A percentile compares a stretch with the other conserved stretches of the same genome.
Conservation (phyloP, 2,113 vertebrate species). For the Podarcis muralis region DNA sequence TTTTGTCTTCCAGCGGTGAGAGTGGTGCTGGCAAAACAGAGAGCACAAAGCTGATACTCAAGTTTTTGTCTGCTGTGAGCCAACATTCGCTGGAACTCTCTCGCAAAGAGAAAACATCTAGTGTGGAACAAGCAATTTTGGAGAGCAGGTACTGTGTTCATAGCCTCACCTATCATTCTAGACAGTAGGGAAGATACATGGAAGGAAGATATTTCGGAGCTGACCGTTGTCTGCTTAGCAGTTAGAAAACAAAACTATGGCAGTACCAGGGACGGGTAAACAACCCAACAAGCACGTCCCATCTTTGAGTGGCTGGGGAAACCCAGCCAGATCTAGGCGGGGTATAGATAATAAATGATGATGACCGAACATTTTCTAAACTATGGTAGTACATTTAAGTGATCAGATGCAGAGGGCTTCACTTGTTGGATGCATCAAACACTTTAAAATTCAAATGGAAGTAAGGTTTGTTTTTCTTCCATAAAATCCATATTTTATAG, state of each 20-base stretch:
- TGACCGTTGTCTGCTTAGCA: background rate
- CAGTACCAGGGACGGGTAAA: background rate
- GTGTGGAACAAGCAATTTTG: slow-evolving; percentile 92
- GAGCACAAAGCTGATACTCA: slow-evolving; percentile 96
- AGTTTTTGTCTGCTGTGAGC: slow-evolving; percentile 94
- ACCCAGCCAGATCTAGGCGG: too few relatives aligned
- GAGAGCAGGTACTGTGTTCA: slow-evolving; percentile 89
- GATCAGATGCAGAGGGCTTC: background rate
- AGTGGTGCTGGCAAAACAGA: slow-evolving; percentile 97
- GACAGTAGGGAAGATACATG: background rate
- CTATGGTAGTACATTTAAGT: background rate
- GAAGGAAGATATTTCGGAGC: background rate
- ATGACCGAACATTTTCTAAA: background rate
- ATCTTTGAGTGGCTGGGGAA: too few relatives aligned
- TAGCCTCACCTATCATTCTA: background rate
- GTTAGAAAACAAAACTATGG: background rate
- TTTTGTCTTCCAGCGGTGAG: slow-evolving; percentile 86
- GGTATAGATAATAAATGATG: too few relatives aligned
- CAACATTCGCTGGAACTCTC: slow-evolving; percentile 86
- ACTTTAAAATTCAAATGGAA: background rate
- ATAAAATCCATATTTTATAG: background rate
- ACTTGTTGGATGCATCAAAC: background rate
- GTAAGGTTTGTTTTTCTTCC: background rate
- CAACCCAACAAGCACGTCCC: background rate
- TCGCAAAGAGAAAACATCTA: slow-evolving; percentile 80